Conservation (phyloP, 2,888 invertebrate genomes). For the Prenolepis imparis region DNA sequence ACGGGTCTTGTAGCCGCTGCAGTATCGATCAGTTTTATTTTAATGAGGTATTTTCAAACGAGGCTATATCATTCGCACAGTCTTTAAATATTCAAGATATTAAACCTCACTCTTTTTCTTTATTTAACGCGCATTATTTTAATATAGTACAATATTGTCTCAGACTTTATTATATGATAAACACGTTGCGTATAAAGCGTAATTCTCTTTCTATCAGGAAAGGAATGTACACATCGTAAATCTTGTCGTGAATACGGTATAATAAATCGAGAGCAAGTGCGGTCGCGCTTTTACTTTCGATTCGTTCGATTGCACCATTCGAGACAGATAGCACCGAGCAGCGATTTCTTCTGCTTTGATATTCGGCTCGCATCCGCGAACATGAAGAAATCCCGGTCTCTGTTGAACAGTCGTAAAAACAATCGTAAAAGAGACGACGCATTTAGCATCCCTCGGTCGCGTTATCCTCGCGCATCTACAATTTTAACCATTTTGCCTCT, state of each 20-base stretch:
- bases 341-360: slow-evolving; percentile 66
- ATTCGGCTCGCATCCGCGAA: slow-evolving; percentile 60
- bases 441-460: slow-evolving; percentile 40
- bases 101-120: neutral
- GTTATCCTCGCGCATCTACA: neutral
- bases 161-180: slow-evolving; percentile 16
- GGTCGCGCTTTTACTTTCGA: slow-evolving; percentile 51
- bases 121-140: neutral
- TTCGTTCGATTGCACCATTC: slow-evolving; percentile 39
- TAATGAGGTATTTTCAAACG: neutral
- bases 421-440: slow-evolving; percentile 44
- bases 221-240: slow-evolving; percentile 29
- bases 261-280: slow-evolving; percentile 49
- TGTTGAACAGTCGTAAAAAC: slow-evolving; percentile 53
- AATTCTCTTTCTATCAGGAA: slow-evolving; percentile 3
- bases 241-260: slow-evolving; percentile 4
- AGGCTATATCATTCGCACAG: neutral
- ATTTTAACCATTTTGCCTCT: slow-evolving; percentile 14
- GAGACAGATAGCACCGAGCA: slow-evolving; percentile 33
- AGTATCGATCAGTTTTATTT: neutral
- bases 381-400: slow-evolving; percentile 41
- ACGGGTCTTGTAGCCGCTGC: neutral
- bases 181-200: neutral
- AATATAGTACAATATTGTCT: neutral
- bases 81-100: neutral